Evolutionary conservation across 2,113 vertebrate genomes (phyloP).

Genomic region (Glaucidium brasilianum): DNA sequence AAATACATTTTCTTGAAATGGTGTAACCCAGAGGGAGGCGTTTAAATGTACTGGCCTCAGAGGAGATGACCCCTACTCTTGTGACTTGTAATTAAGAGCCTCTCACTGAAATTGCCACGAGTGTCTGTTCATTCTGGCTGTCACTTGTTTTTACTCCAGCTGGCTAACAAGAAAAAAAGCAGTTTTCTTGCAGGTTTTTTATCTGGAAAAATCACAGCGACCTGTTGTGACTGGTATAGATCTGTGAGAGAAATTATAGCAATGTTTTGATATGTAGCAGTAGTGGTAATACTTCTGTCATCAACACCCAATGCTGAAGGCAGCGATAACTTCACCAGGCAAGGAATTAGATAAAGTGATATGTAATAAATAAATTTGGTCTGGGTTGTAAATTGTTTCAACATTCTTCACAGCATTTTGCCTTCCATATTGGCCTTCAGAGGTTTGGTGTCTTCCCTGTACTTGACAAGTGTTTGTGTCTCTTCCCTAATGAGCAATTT

Average conservation of each 20-base stretch:
- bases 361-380: slow-evolving; percentile 3
- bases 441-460: background rate
- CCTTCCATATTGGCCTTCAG: background rate
- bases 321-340: background rate
- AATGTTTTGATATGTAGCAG: background rate
- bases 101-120: slow-evolving; percentile 3
- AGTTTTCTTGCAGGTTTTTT: slow-evolving; percentile 26
- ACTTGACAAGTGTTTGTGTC: background rate
- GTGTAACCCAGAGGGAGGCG: background rate
- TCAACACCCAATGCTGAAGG: background rate
- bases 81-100: slow-evolving; percentile 23
- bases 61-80: slow-evolving; percentile 5
- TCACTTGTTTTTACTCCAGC: background rate
- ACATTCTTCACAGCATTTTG: background rate
- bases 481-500: background rate
- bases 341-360: background rate
- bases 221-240: slow-evolving; percentile 32
- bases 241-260: background rate
- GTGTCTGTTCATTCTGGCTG: slow-evolving; percentile 10
- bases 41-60: background rate
- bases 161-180: background rate
- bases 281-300: background rate
- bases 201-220: slow-evolving; percentile 18
- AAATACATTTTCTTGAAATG: background rate
- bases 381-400: background rate